Base-by-base conservation (phyloP, 2,888 invertebrate species). In the Panzeria rudis region DNA sequence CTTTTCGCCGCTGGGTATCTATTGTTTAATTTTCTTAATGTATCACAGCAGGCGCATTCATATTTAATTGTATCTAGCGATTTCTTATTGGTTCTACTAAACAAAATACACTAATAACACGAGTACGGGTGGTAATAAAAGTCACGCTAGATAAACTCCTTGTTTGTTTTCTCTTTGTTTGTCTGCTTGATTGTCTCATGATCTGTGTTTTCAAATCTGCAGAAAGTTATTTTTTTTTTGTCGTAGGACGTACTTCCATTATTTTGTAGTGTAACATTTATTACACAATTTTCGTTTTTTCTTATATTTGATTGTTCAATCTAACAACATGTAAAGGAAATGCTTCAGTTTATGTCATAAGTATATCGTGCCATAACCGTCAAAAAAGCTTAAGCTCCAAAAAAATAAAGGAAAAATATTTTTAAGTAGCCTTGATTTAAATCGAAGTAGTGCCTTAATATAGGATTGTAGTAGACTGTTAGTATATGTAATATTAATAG, bases 211-310 rank as follows among this genome's bases (percentile, higher is more conserved):
- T 17, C 20, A 9, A 44, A 68, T 64, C 47, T 29, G n/a, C 11
- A 35, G 15, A 35, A 15, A 62, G 11, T 44, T 38, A 41, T 25
- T 13, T 25, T 17, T 13, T 15, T 23, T 7, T 2, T 54, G 25
- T 29, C 29, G 20, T 44, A n/a, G 29, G 4, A 61, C 11, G 23
- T 73, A 59, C 17, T 41, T 44, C 44, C 13, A 76, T 64, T 64
- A 38, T 20, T 29, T 29, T 50, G 35, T 35, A 29, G 23, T 66
- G 72, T 72, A 47, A 69, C n/a, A n/a, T n/a, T n/a, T 25, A 41
- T 80, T 80, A 72, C 80, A 80, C 76, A 80, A 76, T 73, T 66
- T 66, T 56, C 44, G 29, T 25, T 73, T 17, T 59, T 35, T 38
- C 11, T 17, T 5, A 6, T 25, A n/a, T 54, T 54, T 79, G 50